phyloP scores from a whole-genome alignment of 2,113 vertebrate genomes.

The Heptranchias perlo region DNA sequence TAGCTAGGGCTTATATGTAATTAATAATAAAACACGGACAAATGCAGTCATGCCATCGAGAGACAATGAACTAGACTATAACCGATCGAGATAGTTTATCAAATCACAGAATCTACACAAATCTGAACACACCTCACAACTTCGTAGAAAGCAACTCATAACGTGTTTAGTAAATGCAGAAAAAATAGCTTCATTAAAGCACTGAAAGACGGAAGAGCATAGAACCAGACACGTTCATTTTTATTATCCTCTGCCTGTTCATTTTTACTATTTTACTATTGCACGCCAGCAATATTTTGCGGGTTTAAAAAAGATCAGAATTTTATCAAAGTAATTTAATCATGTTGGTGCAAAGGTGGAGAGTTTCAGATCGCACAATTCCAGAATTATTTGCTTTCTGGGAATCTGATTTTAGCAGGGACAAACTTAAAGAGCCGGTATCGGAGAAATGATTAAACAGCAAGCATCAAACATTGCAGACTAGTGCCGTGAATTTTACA shows the following conservation, averaged over 20 bases:
- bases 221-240: no score
- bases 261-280: not conserved
- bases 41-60: not conserved
- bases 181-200: not conserved
- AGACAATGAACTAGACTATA: not conserved
- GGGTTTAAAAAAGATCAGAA: not conserved
- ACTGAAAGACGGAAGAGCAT: no score
- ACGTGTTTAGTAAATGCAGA: not conserved
- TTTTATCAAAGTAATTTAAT: not conserved
- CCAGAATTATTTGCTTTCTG: not conserved
- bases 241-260: not conserved
- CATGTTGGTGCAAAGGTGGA: not conserved
- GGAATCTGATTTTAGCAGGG: not conserved
- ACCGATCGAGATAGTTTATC: no score
- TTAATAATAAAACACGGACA: not conserved
- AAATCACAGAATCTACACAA: not conserved
- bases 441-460: not conserved
- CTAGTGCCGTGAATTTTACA: not conserved
- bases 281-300: not conserved
- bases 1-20: not conserved
- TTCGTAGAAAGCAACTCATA: not conserved
- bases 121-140: not conserved
- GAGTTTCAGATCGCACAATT: not conserved
- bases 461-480: not conserved
- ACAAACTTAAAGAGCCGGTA: not conserved